These are phyloP conservation scores for Nymphalis c-album DNA, from an alignment of 2,888 invertebrate species.

Conservation along the genomic window DNA sequence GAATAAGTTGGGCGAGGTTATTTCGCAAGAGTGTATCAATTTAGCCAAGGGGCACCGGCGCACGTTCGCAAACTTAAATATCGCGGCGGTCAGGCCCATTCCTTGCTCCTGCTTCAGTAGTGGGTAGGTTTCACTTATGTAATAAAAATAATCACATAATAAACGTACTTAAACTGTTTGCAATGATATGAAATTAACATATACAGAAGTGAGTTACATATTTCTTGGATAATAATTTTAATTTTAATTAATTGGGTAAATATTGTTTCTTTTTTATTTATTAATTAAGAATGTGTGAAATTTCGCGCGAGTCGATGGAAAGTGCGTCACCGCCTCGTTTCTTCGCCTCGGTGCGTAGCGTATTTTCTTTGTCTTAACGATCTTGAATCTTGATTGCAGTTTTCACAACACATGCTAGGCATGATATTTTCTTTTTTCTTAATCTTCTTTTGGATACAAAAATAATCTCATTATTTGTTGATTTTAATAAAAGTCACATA, in stretches of 20 bases:
- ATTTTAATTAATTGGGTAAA: background rate
- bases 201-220: background rate
- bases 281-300: constrained; percentile 31
- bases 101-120: constrained; percentile 65
- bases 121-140: background rate
- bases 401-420: constrained; percentile 33
- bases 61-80: constrained; percentile 64
- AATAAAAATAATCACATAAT: constrained; percentile 4
- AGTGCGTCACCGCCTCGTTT: constrained; percentile 36
- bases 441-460: constrained; percentile 3
- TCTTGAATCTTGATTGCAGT: constrained; percentile 35
- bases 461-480: constrained; percentile 3
- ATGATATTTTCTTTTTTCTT: constrained; percentile 31
- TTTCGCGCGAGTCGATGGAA: constrained; percentile 33
- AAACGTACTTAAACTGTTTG: background rate
- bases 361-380: constrained; percentile 37
- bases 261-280: background rate
- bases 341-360: constrained; percentile 38
- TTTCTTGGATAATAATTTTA: background rate
- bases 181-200: background rate
- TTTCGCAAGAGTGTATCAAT: constrained; percentile 79
- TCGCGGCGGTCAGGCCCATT: constrained; percentile 60
- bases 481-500: background rate
- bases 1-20: constrained; percentile 75
- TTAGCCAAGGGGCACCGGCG: constrained; percentile 63